A percentile compares a stretch with the other conserved stretches of the same genome.
Evolutionary conservation across 2,888 invertebrate genomes (phyloP).

Genomic region (Euplagia quadripunctaria): DNA sequence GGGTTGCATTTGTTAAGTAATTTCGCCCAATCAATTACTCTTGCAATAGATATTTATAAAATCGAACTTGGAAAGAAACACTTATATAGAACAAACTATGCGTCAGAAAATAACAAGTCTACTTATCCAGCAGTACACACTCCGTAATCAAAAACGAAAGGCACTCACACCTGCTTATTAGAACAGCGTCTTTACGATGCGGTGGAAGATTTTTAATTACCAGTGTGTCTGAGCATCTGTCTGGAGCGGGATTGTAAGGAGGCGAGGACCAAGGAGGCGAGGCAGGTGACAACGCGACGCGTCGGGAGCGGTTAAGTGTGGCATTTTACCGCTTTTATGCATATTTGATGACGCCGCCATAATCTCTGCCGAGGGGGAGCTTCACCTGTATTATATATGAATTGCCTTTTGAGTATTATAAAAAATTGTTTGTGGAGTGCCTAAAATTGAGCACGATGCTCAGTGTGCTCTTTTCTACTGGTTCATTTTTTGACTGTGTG

Average conservation of each 20-base stretch:
- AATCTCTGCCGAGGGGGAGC: slow-evolving; percentile 80
- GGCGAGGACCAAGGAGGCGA: slow-evolving; percentile 42
- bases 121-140: not conserved
- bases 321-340: slow-evolving; percentile 88
- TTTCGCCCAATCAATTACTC: not conserved
- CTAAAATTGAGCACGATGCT: not conserved
- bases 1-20: no score
- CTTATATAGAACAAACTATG: not conserved
- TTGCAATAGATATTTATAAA: not conserved
- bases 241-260: slow-evolving; percentile 60
- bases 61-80: not conserved
- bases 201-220: slow-evolving; percentile 85
- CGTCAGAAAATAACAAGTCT: not conserved
- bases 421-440: slow-evolving; percentile 30
- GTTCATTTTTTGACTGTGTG: not conserved
- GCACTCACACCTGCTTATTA: slow-evolving; percentile 44
- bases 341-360: slow-evolving; percentile 87
- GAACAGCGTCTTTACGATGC: slow-evolving; percentile 64
- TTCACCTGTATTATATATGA: slow-evolving; percentile 68
- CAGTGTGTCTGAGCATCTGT: slow-evolving; percentile 81
- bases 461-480: not conserved
- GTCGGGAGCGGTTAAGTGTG: slow-evolving; percentile 84
- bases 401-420: slow-evolving; percentile 58
- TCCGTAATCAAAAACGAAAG: slow-evolving; percentile 20
- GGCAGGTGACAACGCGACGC: slow-evolving; percentile 76